Conservation (phyloP, 1,140 invertebrate genomes). For the Potamilus streckersoni region DNA sequence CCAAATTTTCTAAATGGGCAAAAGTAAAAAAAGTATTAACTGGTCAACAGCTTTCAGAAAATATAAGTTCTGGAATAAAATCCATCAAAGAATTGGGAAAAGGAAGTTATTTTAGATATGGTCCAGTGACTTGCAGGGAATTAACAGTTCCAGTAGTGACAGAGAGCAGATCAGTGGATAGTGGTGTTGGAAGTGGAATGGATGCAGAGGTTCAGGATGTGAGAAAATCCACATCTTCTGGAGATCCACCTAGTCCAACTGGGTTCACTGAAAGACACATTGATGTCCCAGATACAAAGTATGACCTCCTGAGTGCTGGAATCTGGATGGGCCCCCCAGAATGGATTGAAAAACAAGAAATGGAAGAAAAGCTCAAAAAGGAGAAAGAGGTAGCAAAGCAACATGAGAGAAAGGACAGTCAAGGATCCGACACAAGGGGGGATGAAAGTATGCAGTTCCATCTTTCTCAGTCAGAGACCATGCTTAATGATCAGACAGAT, state of each 20-base stretch:
- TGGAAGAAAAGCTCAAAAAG: conserved; percentile 30
- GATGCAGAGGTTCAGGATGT: conserved; percentile 44
- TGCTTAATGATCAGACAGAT: conserved; percentile 26
- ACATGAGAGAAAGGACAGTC: background rate
- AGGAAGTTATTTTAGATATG: conserved; percentile 36
- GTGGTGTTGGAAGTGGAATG: conserved; percentile 51
- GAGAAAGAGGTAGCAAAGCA: conserved; percentile 43
- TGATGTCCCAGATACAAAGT: conserved; percentile 32
- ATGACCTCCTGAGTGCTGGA: conserved; percentile 22
- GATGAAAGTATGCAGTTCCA: too few species aligned
- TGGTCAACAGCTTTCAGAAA: conserved; percentile 53
- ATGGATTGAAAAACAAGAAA: conserved; percentile 57
- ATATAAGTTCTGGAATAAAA: conserved; percentile 51
- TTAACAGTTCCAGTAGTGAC: conserved; percentile 42
- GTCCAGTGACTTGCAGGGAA: conserved; percentile 37
- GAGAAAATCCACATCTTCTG: conserved; percentile 48
- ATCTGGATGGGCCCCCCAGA: conserved; percentile 63
- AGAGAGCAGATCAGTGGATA: conserved; percentile 51
- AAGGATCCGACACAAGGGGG: too few species aligned
- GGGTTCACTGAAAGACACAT: conserved; percentile 32
- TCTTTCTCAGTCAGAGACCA: conserved; percentile 8
- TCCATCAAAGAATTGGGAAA: conserved; percentile 48
- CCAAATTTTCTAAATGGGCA: conserved; percentile 62
- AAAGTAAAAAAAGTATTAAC: conserved; percentile 63
- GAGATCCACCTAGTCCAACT: conserved; percentile 52